Evolutionary conservation across 2,797 vertebrate species (phyloP).

Genomic region (Strix occidentalis): DNA sequence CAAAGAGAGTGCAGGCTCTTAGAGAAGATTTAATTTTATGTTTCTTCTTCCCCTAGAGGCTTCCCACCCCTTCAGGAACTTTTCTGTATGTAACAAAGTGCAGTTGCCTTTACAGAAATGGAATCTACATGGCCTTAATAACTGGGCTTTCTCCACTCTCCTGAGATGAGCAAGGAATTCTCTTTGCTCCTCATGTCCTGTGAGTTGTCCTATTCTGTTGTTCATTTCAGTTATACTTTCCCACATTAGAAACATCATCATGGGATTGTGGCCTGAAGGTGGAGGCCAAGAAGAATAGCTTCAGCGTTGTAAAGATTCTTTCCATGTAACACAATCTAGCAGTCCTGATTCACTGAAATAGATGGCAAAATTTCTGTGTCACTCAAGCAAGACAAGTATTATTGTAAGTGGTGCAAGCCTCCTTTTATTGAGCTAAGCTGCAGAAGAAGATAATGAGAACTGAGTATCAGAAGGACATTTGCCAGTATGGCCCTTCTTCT

Average conservation of each 20-base stretch:
- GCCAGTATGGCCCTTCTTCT: neutral
- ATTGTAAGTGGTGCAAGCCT: neutral
- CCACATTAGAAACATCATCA: neutral
- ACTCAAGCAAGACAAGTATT: neutral
- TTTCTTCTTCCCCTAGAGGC: neutral
- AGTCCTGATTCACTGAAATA: neutral
- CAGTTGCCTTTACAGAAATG: neutral
- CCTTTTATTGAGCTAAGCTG: neutral
- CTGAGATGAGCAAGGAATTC: neutral
- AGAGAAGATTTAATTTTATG: neutral
- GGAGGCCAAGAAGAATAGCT: neutral
- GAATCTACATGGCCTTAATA: neutral
- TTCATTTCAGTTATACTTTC: neutral
- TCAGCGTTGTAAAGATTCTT: accelerated
- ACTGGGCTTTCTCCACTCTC: neutral
- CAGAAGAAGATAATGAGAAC: neutral
- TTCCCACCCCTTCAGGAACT: neutral
- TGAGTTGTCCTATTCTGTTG: neutral
- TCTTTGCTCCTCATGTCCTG: neutral
- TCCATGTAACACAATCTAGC: neutral
- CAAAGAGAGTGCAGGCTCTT: neutral
- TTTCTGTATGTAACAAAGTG: neutral
- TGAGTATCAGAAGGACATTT: neutral
- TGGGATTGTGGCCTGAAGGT: neutral
- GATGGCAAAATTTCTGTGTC: neutral